Conservation (phyloP, 2,888 invertebrate species). For the Dexiosoma caninum region DNA sequence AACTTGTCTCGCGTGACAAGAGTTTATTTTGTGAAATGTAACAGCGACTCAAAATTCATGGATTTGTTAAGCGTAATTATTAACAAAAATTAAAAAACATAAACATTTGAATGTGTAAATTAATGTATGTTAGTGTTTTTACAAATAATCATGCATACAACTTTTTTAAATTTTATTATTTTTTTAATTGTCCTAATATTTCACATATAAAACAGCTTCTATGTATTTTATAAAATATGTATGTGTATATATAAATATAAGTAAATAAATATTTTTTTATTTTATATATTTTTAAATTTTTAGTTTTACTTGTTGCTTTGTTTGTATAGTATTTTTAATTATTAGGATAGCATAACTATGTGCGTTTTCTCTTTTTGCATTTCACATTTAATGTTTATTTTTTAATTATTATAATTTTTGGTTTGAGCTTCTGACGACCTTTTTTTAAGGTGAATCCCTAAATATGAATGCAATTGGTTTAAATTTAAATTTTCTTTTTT, state of each 20-base stretch:
- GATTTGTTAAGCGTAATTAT: neutral
- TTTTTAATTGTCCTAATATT: conserved; percentile 39
- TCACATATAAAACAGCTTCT: conserved; percentile 59
- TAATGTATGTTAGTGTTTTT: neutral
- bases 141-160: conserved; percentile 7
- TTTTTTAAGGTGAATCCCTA: conserved; percentile 7
- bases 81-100: neutral
- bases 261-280: conserved; percentile 16
- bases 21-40: neutral
- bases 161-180: conserved; percentile 4
- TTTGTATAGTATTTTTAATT: conserved; percentile 28
- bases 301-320: neutral
- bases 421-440: neutral
- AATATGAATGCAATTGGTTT: conserved; percentile 9
- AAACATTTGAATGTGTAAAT: neutral
- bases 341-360: conserved; percentile 61
- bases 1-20: too few relatives aligned
- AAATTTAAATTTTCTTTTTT: too few relatives aligned
- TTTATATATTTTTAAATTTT: neutral
- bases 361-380: conserved; percentile 53
- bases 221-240: conserved; percentile 50
- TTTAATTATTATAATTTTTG: conserved; percentile 15
- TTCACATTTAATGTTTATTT: neutral
- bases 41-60: neutral
- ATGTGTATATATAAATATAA: conserved; percentile 35